These are phyloP conservation scores for Acipenser ruthenus DNA, from an alignment of 2,797 vertebrate species.

Conservation along the genomic window DNA sequence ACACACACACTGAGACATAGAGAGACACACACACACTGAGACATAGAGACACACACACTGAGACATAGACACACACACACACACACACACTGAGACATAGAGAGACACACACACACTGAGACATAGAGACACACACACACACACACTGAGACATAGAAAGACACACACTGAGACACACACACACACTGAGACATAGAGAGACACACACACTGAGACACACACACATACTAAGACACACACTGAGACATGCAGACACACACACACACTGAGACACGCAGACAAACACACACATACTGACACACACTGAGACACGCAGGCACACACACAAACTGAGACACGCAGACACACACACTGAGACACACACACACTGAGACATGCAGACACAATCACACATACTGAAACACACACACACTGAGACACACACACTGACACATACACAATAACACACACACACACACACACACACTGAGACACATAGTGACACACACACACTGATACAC, in stretches of 20 bases:
- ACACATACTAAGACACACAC: constrained; percentile 7
- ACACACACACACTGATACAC: constrained; percentile 12
- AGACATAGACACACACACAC: not conserved
- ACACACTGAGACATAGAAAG: too few relatives aligned
- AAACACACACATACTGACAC: not conserved
- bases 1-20: too few relatives aligned
- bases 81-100: not conserved
- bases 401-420: not conserved
- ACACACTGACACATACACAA: not conserved
- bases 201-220: constrained; percentile 1
- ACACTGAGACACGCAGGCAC: constrained; percentile 6
- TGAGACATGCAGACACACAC: not conserved
- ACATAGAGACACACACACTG: not conserved
- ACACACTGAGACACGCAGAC: too few relatives aligned
- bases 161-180: not conserved
- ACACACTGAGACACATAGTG: not conserved
- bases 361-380: not conserved
- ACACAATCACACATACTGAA: not conserved
- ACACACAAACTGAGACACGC: constrained; percentile 7
- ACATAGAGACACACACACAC: not conserved
- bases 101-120: not conserved
- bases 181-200: constrained; percentile 3
- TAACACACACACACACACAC: constrained; percentile 12
- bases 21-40: not conserved
- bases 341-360: constrained; percentile 14